Evolutionary conservation across 2,888 invertebrate genomes (phyloP).

Genomic region (Hipparchia sbordonii): DNA sequence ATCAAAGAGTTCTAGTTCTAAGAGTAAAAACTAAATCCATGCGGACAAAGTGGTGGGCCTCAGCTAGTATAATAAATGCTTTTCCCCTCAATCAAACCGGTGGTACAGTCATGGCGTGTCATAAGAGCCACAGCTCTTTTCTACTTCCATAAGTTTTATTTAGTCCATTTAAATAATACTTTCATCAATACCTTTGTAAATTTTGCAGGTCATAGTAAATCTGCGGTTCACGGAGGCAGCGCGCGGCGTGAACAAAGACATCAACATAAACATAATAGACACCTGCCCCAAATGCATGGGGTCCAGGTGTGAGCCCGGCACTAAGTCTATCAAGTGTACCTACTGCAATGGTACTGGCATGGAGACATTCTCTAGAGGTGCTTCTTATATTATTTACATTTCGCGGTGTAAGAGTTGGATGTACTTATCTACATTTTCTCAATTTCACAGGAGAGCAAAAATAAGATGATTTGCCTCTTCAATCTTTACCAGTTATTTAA

Average conservation of each 20-base stretch:
- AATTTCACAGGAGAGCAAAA: too few relatives aligned
- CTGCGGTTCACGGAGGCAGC: slow-evolving; percentile 97
- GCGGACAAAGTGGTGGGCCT: too few relatives aligned
- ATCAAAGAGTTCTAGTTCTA: too few relatives aligned
- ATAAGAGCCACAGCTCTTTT: too few relatives aligned
- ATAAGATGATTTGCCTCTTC: too few relatives aligned
- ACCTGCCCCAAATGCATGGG: slow-evolving; percentile 95
- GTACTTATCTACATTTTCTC: too few relatives aligned
- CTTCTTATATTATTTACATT: not conserved
- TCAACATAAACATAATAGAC: slow-evolving; percentile 95
- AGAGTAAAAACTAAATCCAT: too few relatives aligned
- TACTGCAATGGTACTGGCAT: slow-evolving; percentile 98
- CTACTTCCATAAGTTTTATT: not conserved
- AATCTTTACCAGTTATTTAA: too few relatives aligned
- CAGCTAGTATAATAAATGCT: too few relatives aligned
- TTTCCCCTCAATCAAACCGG: too few relatives aligned
- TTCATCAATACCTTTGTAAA: not conserved
- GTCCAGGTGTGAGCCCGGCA: slow-evolving; percentile 93
- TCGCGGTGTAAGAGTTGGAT: too few relatives aligned
- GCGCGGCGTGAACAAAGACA: slow-evolving; percentile 96
- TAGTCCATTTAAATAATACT: not conserved
- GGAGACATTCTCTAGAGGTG: slow-evolving; percentile 92
- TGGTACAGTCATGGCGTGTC: too few relatives aligned
- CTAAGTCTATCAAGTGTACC: slow-evolving; percentile 93
- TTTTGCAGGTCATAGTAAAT: slow-evolving; percentile 89